These are phyloP conservation scores for Dryobotodes eremita DNA, from an alignment of 2,888 invertebrate species.

Conservation along the genomic window DNA sequence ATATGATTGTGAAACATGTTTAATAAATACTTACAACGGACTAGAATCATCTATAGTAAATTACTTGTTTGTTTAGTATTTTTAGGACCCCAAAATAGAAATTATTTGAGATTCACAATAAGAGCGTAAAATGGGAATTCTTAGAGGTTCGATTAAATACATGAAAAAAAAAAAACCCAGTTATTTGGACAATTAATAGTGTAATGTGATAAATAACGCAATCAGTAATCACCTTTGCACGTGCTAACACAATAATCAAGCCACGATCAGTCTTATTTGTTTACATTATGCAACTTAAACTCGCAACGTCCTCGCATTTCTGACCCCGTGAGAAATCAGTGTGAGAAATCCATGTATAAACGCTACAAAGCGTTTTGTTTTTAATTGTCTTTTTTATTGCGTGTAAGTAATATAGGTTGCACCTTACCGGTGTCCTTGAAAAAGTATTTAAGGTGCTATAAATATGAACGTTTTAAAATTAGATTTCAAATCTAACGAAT, in stretches of 20 bases:
- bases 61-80: neutral
- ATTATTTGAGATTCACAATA: neutral
- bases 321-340: constrained; percentile 42
- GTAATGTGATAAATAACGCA: neutral
- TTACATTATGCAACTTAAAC: constrained; percentile 37
- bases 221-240: neutral
- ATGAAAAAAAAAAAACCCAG: neutral
- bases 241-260: neutral
- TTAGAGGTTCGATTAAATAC: neutral
- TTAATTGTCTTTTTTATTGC: constrained; percentile 6
- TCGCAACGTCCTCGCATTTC: constrained; percentile 17
- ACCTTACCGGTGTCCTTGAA: neutral
- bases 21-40: neutral
- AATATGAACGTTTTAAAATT: too few species aligned
- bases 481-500: neutral
- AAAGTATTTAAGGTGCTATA: neutral
- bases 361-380: constrained; percentile 17
- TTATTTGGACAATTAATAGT: neutral
- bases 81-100: neutral
- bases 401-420: neutral
- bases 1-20: neutral
- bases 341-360: constrained; percentile 37
- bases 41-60: neutral
- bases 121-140: neutral
- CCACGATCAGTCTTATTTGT: constrained; percentile 15